Conservation (phyloP, 2,113 vertebrate genomes). For the Gavialis gangeticus region DNA sequence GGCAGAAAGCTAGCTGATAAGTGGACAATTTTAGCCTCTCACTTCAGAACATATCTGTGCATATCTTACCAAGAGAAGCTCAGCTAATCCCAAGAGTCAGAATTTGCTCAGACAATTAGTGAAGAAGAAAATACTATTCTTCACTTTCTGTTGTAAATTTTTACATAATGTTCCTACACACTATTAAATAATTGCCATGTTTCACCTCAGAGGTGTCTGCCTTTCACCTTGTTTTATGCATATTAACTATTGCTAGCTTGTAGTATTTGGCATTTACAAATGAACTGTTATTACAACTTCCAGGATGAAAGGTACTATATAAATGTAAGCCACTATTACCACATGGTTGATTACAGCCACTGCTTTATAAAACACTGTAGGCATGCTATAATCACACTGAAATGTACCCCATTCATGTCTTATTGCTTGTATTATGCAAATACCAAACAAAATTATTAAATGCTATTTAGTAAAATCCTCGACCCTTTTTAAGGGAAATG, state of each 20-base stretch:
- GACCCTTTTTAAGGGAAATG: background rate
- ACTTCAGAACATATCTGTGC: background rate
- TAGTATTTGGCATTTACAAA: background rate
- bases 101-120: background rate
- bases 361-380: slow-evolving; percentile 15
- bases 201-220: background rate
- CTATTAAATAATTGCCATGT: background rate
- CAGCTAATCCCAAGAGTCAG: background rate
- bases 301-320: background rate
- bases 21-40: background rate
- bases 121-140: background rate
- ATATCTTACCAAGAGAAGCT: background rate
- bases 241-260: background rate
- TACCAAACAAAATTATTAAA: background rate
- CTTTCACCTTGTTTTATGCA: background rate
- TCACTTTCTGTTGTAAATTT: background rate
- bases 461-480: slow-evolving; percentile 8
- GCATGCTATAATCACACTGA: background rate
- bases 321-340: background rate
- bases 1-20: background rate
- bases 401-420: background rate
- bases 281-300: slow-evolving; percentile 3
- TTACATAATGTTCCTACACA: fast-evolving
- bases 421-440: fast-evolving
- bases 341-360: background rate